These are phyloP conservation scores for Siderastrea siderea DNA, from an alignment of 92 coral and sea anemone species.

Conservation along the genomic window DNA sequence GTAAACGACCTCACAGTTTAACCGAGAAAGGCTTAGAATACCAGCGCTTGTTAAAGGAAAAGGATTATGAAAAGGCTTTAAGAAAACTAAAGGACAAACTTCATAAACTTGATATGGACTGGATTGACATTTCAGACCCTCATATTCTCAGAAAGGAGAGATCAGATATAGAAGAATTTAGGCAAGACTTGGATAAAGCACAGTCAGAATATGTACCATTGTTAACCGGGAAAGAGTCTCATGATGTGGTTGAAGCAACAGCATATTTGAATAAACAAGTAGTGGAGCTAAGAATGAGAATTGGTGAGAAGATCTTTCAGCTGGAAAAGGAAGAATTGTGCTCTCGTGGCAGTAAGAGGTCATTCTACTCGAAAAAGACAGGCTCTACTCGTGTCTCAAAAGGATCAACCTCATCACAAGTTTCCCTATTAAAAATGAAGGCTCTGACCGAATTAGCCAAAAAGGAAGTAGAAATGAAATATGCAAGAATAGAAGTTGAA, in stretches of 20 bases:
- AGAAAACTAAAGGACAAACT: background rate
- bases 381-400: background rate
- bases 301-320: slow-evolving; percentile 11
- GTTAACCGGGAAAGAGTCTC: background rate
- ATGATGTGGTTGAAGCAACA: background rate
- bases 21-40: background rate
- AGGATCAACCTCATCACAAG: background rate
- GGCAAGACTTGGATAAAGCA: background rate
- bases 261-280: background rate
- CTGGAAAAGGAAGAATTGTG: background rate
- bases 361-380: background rate
- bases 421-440: slow-evolving; percentile 20
- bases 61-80: background rate
- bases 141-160: background rate
- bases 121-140: slow-evolving; percentile 1
- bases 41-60: background rate
- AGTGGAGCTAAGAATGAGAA: slow-evolving; percentile 4
- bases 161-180: background rate
- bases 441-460: slow-evolving; percentile 14
- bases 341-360: slow-evolving; percentile 5
- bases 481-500: slow-evolving; percentile 19
- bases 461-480: slow-evolving; percentile 38
- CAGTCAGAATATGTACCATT: slow-evolving; percentile 4
- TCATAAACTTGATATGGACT: background rate
- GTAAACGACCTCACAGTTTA: slow-evolving; percentile 5